phyloP scores from a whole-genome alignment of 2,113 vertebrate genomes.

The Noturus placidus region DNA sequence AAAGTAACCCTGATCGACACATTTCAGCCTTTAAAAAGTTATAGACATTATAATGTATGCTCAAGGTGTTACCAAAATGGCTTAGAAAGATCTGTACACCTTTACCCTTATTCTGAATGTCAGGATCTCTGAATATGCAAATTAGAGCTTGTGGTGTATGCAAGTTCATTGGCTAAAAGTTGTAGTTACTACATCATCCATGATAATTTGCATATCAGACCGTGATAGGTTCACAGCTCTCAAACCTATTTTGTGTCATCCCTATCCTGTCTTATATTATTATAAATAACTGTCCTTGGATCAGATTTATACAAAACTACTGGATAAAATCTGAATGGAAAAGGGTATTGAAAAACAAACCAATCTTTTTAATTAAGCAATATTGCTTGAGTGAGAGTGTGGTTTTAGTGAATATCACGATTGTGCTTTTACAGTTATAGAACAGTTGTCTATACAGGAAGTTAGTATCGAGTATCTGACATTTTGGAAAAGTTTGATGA shows the following conservation, averaged over 20 bases:
- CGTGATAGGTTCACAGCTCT: neutral
- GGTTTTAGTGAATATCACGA: too few relatives aligned
- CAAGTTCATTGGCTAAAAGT: neutral
- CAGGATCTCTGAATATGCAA: neutral
- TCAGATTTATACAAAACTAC: neutral
- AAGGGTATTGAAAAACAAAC: neutral
- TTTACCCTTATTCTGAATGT: neutral
- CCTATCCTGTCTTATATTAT: neutral
- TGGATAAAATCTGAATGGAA: neutral
- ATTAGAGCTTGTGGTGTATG: neutral
- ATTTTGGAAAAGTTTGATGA: neutral
- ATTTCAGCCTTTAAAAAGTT: neutral
- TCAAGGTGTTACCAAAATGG: neutral
- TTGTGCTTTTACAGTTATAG: neutral
- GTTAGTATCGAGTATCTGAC: neutral
- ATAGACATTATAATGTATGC: neutral
- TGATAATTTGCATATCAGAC: neutral
- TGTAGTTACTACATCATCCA: neutral
- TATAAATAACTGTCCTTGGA: neutral
- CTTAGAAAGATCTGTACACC: neutral
- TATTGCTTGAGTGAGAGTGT: too few relatives aligned
- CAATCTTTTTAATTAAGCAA: too few relatives aligned
- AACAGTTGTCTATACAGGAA: neutral
- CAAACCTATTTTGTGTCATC: neutral
- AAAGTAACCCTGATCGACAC: neutral